phyloP scores from a whole-genome alignment of 2,797 vertebrate species.

The Ammospiza maritima region DNA sequence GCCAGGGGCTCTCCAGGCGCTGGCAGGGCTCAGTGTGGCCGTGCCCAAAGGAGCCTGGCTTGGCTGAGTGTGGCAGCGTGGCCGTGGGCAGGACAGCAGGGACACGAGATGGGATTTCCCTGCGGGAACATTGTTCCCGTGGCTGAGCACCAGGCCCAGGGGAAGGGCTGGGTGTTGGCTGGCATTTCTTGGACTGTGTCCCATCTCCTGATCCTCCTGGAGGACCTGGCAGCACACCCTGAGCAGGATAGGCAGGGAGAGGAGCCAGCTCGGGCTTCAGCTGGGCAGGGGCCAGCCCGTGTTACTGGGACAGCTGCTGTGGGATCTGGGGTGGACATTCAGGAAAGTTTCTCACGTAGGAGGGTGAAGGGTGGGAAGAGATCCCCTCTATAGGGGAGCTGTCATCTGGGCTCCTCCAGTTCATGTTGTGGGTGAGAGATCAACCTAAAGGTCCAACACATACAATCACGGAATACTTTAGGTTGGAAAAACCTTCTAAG shows the following conservation, averaged over 20 bases:
- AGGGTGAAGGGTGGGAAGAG: neutral
- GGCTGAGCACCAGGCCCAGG: neutral
- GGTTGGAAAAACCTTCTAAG: neutral
- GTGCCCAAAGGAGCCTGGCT: rapidly evolving
- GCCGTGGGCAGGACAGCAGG: neutral
- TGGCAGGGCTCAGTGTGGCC: rapidly evolving
- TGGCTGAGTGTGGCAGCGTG: neutral
- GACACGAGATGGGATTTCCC: neutral
- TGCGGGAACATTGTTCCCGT: neutral
- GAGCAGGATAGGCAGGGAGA: neutral
- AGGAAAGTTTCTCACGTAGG: neutral
- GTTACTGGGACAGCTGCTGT: slow-evolving; percentile 37
- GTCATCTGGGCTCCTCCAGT: neutral
- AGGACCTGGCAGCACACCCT: neutral
- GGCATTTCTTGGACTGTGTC: neutral
- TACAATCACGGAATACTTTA: neutral
- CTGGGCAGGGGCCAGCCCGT: neutral
- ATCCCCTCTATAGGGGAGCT: neutral
- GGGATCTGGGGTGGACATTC: neutral
- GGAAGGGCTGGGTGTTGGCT: neutral
- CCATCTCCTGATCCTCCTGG: neutral
- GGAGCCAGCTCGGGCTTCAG: neutral
- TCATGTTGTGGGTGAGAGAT: rapidly evolving
- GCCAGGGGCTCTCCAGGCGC: neutral
- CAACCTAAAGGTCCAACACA: neutral